phyloP scores from a whole-genome alignment of 1,140 invertebrate genomes.

The Batillaria attramentaria region DNA sequence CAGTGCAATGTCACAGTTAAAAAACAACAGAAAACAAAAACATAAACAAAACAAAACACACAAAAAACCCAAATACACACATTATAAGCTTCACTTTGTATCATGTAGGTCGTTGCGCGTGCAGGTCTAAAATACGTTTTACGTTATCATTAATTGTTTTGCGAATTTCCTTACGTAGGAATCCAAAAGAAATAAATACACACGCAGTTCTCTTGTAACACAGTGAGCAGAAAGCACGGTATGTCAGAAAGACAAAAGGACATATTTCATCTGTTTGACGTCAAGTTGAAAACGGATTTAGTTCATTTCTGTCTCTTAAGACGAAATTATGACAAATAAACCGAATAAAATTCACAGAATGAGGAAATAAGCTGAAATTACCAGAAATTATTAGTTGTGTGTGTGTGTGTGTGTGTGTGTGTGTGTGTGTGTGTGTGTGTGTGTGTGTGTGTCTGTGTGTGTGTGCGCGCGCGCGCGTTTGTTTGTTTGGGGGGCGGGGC shows the following conservation, averaged over 20 bases:
- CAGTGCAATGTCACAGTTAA: too few species aligned
- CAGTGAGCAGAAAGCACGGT: neutral
- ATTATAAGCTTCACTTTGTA: neutral
- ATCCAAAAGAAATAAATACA: neutral
- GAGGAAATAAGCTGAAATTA: too few species aligned
- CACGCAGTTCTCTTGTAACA: too few species aligned
- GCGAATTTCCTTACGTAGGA: neutral
- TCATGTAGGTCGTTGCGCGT: neutral
- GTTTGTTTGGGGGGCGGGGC: neutral
- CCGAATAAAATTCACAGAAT: too few species aligned
- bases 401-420: neutral
- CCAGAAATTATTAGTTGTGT: too few species aligned
- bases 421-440: slow-evolving; percentile 6
- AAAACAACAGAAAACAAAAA: neutral
- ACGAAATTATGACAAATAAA: neutral
- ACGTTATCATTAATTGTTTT: too few species aligned
- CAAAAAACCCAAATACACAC: neutral
- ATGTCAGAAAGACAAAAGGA: neutral
- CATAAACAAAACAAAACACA: neutral
- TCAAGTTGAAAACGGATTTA: neutral
- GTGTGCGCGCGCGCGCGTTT: neutral
- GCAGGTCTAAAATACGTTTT: too few species aligned
- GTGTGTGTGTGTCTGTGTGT: slow-evolving; percentile 10
- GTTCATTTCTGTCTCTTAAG: neutral
- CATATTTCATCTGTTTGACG: neutral